A percentile compares a stretch with the other conserved stretches of the same genome.
Evolutionary conservation across 2,113 vertebrate species (phyloP).

Genomic region (Sinocyclocheilus maitianheensis): DNA sequence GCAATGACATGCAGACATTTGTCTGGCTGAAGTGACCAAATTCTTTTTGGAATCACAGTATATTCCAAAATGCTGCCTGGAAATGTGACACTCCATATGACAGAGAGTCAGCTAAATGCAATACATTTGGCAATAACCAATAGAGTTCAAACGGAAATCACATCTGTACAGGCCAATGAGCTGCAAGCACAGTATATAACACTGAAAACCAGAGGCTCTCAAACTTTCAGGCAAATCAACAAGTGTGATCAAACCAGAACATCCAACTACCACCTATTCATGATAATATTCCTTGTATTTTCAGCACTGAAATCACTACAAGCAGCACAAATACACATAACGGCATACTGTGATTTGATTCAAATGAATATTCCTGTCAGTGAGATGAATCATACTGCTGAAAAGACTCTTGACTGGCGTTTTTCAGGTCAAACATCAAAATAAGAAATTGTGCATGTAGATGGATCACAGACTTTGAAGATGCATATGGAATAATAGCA

Average conservation of each 20-base stretch:
- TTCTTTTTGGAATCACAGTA: neutral
- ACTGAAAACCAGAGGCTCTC: neutral
- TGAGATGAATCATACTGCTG: neutral
- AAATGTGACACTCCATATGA: slow-evolving; percentile 21
- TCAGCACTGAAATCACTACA: neutral
- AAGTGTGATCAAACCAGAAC: neutral
- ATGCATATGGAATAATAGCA: neutral
- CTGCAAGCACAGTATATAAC: neutral
- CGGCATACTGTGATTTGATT: neutral
- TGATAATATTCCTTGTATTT: neutral
- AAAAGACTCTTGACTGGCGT: neutral
- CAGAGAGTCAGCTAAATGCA: neutral
- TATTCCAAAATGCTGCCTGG: slow-evolving; percentile 11
- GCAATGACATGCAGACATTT: neutral
- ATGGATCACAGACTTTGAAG: neutral
- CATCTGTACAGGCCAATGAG: slow-evolving; percentile 4
- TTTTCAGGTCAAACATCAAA: neutral
- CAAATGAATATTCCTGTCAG: neutral
- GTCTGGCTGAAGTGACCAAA: slow-evolving; percentile 1
- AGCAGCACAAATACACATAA: neutral
- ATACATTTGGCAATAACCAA: slow-evolving; percentile 7
- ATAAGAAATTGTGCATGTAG: neutral
- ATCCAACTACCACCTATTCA: neutral
- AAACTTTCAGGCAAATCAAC: neutral
- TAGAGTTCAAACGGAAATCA: neutral